phyloP scores from a whole-genome alignment of 2,888 invertebrate species.

The Eupeodes luniger region DNA sequence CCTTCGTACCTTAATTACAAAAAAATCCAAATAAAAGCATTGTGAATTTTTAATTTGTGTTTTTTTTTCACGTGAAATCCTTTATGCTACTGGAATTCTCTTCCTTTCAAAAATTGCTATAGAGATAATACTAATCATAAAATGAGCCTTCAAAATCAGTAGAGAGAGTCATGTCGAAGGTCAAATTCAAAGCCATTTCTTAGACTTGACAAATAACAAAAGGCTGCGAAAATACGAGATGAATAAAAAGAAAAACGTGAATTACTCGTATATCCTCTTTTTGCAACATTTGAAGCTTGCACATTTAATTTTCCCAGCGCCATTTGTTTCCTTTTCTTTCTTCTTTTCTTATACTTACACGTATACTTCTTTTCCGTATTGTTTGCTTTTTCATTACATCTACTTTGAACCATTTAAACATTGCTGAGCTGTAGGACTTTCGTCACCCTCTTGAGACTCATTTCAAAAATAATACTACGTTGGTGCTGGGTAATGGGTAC shows the following conservation, averaged over 20 bases:
- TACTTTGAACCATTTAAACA: slow-evolving; percentile 16
- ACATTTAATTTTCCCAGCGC: slow-evolving; percentile 51
- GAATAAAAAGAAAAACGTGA: slow-evolving; percentile 50
- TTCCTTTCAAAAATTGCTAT: too few species aligned
- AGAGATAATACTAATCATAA: too few species aligned
- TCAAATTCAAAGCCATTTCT: too few species aligned
- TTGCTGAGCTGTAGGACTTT: slow-evolving; percentile 32
- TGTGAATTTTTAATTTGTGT: too few species aligned
- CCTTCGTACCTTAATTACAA: too few species aligned
- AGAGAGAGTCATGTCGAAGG: too few species aligned
- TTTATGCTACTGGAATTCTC: too few species aligned
- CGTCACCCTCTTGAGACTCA: slow-evolving; percentile 73
- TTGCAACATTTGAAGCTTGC: slow-evolving; percentile 43
- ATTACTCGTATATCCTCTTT: slow-evolving; percentile 35
- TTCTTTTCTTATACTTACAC: not conserved
- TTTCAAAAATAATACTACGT: slow-evolving; percentile 51
- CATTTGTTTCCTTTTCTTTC: not conserved
- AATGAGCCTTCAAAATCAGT: too few species aligned
- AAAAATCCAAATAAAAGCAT: too few species aligned
- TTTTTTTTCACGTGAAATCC: too few species aligned
- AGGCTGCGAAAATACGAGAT: too few species aligned
- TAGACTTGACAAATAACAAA: too few species aligned
- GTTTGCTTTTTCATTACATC: slow-evolving; percentile 50
- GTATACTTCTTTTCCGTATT: slow-evolving; percentile 4
- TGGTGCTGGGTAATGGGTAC: not conserved